Conservation (phyloP, 2,797 vertebrate species). For the Sternarchorhynchus goeldii region DNA sequence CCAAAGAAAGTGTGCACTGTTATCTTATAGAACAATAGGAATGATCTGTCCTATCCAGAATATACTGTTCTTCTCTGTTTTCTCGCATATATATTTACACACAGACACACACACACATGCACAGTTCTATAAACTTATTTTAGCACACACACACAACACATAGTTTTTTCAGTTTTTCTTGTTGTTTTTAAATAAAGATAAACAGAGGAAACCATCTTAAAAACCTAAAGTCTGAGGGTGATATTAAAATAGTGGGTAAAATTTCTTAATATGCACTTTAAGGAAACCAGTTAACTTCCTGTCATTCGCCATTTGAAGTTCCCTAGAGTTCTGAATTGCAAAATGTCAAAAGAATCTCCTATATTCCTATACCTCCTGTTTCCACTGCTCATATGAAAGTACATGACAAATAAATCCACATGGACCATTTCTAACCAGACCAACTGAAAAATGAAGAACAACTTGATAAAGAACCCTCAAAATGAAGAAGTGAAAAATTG, state of each 20-base stretch:
- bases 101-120: too few relatives aligned
- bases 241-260: background rate
- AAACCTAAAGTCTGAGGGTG: background rate
- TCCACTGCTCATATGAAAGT: background rate
- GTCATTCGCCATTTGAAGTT: background rate
- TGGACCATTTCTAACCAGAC: background rate
- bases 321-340: slow-evolving; percentile 1
- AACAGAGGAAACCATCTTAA: background rate
- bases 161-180: too few relatives aligned
- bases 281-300: background rate
- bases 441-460: background rate
- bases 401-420: background rate
- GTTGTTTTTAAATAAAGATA: background rate
- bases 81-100: too few relatives aligned
- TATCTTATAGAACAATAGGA: too few relatives aligned
- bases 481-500: background rate
- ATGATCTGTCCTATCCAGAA: too few relatives aligned
- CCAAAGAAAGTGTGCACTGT: too few relatives aligned
- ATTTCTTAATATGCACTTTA: background rate
- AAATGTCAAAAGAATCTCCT: background rate
- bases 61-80: too few relatives aligned
- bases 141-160: too few relatives aligned
- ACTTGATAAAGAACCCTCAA: background rate
- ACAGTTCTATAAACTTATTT: too few relatives aligned
- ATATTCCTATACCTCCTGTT: background rate